Evolutionary conservation across 2,113 vertebrate genomes (phyloP), one percentile per base, ranked within the genome.

Genomic region (Vulpes vulpes): DNA sequence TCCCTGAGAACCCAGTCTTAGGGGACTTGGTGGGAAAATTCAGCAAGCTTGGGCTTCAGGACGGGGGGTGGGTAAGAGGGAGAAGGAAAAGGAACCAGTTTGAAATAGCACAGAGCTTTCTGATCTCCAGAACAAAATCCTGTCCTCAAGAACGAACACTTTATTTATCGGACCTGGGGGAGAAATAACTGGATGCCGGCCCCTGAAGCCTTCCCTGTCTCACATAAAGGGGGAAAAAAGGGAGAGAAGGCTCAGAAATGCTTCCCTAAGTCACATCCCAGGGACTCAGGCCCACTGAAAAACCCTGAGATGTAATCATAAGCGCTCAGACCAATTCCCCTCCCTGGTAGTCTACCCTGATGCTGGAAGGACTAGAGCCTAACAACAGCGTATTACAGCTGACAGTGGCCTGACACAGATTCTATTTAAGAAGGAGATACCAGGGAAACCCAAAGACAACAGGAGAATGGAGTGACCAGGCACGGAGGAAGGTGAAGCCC

Each of bases 371-470:
- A 82, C 19, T 7, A 64, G n/a, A 74, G 27, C 3, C 55, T 23
- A 32, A 35, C 23, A 17, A 71, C 1, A 91, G 16, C 22, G 11
- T 16, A 53, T 67, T 71, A 73, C 16, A 79, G 74, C 23, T 14
- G 14, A 90, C 22, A 90, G 79, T 23, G 38, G 25, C 4, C 22
- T 38, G n/a, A 90, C 69, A 84, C 1, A 57, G 30, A 82, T 7
- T 86, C 86, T 91, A 81, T 27, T 81, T 80, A 74, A 95, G 90
- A 86, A 95, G 49, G 51, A 35, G 30, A 30, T 73, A 55, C 51
- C 25, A 90, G 79, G 83, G 93, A 98, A 94, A 83, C 62, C 38
- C 17, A 84, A 55, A 86, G 55, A 67, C 79, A 86, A 80, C 2
- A 64, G 38, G 23, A 43, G 57, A 35, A 22, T 15, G 23, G 19